Percentiles rank a stretch among this genome's conserved stretches.
Evolutionary conservation across 1,140 invertebrate genomes (phyloP).

Genomic region (Penaeus vannamei): DNA sequence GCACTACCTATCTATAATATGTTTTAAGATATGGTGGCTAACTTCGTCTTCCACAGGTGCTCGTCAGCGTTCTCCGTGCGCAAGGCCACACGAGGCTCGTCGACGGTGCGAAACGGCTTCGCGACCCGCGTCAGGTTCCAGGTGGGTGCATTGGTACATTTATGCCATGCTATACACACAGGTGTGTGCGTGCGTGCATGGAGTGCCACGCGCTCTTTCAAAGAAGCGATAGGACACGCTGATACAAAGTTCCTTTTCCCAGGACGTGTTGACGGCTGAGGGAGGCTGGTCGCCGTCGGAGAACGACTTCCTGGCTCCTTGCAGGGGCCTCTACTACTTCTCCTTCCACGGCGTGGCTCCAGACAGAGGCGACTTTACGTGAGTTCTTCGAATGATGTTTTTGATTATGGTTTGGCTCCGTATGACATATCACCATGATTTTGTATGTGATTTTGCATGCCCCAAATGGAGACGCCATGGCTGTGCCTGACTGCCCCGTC

Average conservation of each 20-base stretch:
- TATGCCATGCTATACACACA: too few relatives aligned
- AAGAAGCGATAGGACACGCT: too few relatives aligned
- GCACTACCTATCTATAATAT: too few relatives aligned
- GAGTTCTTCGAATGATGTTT: neutral
- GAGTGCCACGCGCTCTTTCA: too few relatives aligned
- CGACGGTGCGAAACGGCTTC: too few relatives aligned
- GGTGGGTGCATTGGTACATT: too few relatives aligned
- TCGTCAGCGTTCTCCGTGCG: too few relatives aligned
- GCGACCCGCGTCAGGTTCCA: too few relatives aligned
- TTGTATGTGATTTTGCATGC: neutral
- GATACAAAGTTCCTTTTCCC: neutral
- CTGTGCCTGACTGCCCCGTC: neutral
- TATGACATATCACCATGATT: neutral
- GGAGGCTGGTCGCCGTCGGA: neutral
- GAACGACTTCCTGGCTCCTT: neutral
- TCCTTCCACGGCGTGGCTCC: constrained; percentile 10
- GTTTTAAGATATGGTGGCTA: too few relatives aligned
- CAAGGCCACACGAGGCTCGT: too few relatives aligned
- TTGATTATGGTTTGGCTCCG: neutral
- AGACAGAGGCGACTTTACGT: constrained; percentile 24
- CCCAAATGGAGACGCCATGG: neutral
- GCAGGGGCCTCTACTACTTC: constrained; percentile 38
- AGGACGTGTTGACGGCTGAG: constrained; percentile 18
- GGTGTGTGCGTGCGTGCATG: too few relatives aligned
- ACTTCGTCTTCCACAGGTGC: too few relatives aligned